Conservation (phyloP, 2,113 vertebrate genomes). For the Herpailurus yagouaroundi region DNA sequence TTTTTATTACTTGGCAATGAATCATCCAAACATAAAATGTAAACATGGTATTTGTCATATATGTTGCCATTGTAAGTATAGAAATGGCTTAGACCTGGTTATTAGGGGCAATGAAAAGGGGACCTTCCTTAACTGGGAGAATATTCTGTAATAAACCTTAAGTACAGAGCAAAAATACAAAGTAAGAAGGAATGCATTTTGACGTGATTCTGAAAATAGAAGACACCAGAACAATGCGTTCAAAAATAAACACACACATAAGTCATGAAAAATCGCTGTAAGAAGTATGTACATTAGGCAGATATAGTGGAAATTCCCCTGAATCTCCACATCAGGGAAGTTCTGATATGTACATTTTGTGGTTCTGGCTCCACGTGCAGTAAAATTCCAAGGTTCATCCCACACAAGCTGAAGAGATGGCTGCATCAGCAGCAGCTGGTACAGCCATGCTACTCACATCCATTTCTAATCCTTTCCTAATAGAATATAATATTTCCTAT, state of each 20-base stretch:
- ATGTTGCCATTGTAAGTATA: not conserved
- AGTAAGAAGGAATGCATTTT: not conserved
- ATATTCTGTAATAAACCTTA: constrained; percentile 8
- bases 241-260: not conserved
- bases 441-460: not conserved
- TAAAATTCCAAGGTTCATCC: not conserved
- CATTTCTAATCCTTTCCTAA: not conserved
- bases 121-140: not conserved
- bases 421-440: not conserved
- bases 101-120: not conserved
- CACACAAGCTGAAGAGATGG: not conserved
- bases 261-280: not conserved
- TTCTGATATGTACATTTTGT: not conserved
- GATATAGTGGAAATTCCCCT: not conserved
- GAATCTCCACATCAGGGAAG: not conserved
- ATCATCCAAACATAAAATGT: not conserved
- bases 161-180: not conserved
- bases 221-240: not conserved
- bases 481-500: not conserved
- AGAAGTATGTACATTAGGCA: not conserved
- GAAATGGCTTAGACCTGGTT: not conserved
- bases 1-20: not conserved
- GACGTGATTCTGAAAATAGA: constrained; percentile 42
- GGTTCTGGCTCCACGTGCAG: not conserved
- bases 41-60: not conserved